Conservation (phyloP, 2,797 vertebrate species). For the Rhinoraja longicauda region DNA sequence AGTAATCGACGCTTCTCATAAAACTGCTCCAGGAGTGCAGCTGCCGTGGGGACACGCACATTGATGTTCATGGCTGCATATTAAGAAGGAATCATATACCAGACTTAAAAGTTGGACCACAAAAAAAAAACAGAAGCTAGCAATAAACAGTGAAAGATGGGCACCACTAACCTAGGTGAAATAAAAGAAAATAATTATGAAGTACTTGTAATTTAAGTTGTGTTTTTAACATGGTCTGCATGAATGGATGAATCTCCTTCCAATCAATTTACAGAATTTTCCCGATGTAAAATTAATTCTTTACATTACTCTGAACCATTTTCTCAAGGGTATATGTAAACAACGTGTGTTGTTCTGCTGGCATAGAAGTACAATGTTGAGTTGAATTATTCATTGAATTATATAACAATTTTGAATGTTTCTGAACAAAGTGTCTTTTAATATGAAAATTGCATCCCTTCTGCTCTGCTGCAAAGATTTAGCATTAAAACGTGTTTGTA, state of each 20-base stretch:
- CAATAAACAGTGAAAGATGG: background rate
- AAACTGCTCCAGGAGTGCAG: conserved; percentile 89
- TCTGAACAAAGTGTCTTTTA: too few species aligned
- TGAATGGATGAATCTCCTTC: background rate
- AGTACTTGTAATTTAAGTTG: background rate
- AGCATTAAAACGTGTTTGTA: too few species aligned
- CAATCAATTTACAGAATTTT: background rate
- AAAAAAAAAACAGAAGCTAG: background rate
- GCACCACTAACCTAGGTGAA: too few species aligned
- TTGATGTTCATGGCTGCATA: conserved; percentile 89
- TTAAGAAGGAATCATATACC: background rate
- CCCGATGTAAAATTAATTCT: background rate
- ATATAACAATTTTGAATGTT: too few species aligned
- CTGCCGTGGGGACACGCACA: conserved; percentile 79
- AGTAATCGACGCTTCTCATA: conserved; percentile 91
- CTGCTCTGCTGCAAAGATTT: too few species aligned
- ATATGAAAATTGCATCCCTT: too few species aligned
- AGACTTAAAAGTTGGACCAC: background rate
- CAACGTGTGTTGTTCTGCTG: background rate
- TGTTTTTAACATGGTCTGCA: background rate
- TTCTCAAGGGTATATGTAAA: too few species aligned
- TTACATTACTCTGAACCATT: background rate
- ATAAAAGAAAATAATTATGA: background rate
- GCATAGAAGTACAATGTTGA: background rate
- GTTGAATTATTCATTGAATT: too few species aligned